Evolutionary conservation across 2,113 vertebrate species (phyloP).

Genomic region (Perca flavescens): DNA sequence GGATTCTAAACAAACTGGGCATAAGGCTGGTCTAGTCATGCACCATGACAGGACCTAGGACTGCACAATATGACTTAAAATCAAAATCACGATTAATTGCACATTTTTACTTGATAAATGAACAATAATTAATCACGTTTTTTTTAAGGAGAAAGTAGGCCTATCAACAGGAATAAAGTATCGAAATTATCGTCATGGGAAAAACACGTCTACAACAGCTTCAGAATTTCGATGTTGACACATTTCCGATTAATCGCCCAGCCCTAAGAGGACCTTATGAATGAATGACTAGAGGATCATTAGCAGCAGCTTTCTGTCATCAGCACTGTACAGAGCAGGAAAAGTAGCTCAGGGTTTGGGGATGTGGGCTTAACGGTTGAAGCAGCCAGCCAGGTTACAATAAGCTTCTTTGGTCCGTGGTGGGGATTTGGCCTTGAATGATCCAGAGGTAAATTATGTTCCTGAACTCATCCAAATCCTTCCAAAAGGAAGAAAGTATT

Average conservation of each 20-base stretch:
- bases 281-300: constrained; percentile 64
- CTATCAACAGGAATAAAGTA: too few species aligned
- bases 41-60: constrained; percentile 29
- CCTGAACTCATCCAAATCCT: constrained; percentile 72
- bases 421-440: constrained; percentile 69
- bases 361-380: constrained; percentile 65
- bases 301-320: constrained; percentile 61
- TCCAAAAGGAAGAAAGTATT: constrained; percentile 49
- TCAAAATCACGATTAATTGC: too few species aligned
- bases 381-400: constrained; percentile 77
- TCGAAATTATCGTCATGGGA: too few species aligned
- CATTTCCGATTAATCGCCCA: too few species aligned
- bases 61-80: too few species aligned
- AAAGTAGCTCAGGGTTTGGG: constrained; percentile 69
- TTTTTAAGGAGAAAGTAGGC: too few species aligned
- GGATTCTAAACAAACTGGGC: constrained; percentile 51
- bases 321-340: constrained; percentile 29
- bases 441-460: constrained; percentile 75
- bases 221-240: too few species aligned
- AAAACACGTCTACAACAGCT: too few species aligned
- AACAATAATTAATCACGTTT: too few species aligned
- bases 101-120: too few species aligned
- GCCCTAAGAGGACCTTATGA: constrained; percentile 39
- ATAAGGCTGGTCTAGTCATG: constrained; percentile 13
- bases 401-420: constrained; percentile 75